Conservation (phyloP, 2,797 vertebrate genomes). For the Esox lucius region DNA sequence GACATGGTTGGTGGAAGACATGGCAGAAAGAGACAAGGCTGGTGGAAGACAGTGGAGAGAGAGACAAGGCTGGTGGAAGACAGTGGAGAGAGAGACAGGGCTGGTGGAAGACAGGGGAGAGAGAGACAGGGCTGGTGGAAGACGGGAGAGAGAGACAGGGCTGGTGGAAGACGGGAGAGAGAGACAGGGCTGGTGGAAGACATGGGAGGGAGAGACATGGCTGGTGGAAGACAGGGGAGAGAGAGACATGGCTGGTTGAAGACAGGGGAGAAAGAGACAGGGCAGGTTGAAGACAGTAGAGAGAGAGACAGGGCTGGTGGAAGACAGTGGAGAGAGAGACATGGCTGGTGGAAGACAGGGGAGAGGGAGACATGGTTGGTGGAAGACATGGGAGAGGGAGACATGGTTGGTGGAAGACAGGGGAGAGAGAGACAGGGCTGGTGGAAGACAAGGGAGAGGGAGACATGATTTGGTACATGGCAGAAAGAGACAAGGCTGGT, state of each 20-base stretch:
- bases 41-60: not conserved
- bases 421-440: constrained; percentile 1
- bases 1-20: not conserved
- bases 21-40: constrained; percentile 1
- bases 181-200: constrained; percentile 42
- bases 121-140: not conserved
- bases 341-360: constrained; percentile 28
- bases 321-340: constrained; percentile 38
- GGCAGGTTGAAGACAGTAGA: not conserved
- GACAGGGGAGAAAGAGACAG: constrained; percentile 23
- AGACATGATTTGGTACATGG: no score
- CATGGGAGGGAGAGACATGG: constrained; percentile 30
- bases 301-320: constrained; percentile 41
- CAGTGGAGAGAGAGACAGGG: no score
- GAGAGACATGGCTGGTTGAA: constrained; percentile 44
- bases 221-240: constrained; percentile 18
- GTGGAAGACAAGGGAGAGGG: not conserved
- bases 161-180: not conserved
- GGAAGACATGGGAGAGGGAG: constrained; percentile 31
- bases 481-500: no score
- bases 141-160: not conserved
- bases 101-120: not conserved
- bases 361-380: constrained; percentile 39
- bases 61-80: no score
- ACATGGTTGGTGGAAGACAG: not conserved